Evolutionary conservation across 2,797 vertebrate species (phyloP), one percentile per base, ranked within the genome.

Genomic region (Halcyon smyrnensis): DNA sequence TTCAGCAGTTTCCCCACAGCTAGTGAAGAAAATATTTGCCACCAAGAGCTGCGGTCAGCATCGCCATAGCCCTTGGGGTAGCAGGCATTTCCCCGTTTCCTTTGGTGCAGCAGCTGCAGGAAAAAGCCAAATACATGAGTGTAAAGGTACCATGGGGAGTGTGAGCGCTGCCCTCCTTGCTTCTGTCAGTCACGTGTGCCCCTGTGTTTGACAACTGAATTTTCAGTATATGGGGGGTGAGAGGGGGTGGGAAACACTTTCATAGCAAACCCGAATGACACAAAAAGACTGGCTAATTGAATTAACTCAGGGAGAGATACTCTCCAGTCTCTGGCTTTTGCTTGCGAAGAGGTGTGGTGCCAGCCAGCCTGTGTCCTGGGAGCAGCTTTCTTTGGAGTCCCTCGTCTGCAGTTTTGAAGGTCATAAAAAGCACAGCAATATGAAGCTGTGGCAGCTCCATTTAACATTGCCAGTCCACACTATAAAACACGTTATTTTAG

Each of bases 111-210:
- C 83, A 90, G 57, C 30, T 3, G 1, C 8, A 11, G 41, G 37
- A 79, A 34, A 32, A 60, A 68, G 67, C 2, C 1, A 28, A 59
- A 51, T n/a, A 41, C 1, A 2, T 43, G 37, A 46, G 23, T 17
- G 7, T 34, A 54, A 68, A 65, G 62, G 37, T 37, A 73, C 8
- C 1, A 0, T 0, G 3, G 28, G 0, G 16, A 46, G 28, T 51
- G n/a, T 15, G 34, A 56, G 15, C 12, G 30, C 51, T 75, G 37
- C 43, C 27, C 16, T 68, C 45, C 48, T 67, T 7, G 1, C 64
- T 74, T 60, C 0, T 1, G n/a, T 17, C 65, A 57, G 45, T 67
- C 3, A 3, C 0, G 0, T 7, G 1, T 17, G 41, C 34, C 63
- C 15, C 76, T 70, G 37, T 3, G 0, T 51, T 82, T 69, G 51